phyloP scores from a whole-genome alignment of 2,888 invertebrate species.

The Priapulus caudatus region DNA sequence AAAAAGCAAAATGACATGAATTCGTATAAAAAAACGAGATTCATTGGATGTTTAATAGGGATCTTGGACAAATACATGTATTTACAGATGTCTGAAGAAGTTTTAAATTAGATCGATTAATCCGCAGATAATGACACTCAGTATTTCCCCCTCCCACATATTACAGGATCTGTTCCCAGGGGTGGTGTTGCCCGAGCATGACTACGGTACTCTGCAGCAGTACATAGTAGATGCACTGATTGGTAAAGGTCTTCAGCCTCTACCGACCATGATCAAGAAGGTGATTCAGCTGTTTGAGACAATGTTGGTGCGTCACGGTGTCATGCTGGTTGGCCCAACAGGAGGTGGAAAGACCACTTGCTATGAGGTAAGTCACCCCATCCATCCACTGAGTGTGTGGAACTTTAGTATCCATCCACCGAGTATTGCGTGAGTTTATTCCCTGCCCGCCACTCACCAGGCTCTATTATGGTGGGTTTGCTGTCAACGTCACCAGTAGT shows the following conservation, averaged over 20 bases:
- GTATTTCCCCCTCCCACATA: constrained; percentile 51
- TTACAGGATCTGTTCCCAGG: constrained; percentile 80
- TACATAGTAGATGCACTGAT: constrained; percentile 47
- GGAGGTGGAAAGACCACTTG: constrained; percentile 73
- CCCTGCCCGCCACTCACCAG: too few species aligned
- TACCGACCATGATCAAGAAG: constrained; percentile 59
- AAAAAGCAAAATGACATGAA: too few species aligned
- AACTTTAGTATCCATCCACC: too few species aligned
- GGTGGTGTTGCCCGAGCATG: constrained; percentile 59
- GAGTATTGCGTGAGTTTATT: too few species aligned
- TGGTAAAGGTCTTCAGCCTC: constrained; percentile 47
- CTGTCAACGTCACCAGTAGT: too few species aligned
- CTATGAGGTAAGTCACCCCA: constrained; percentile 47
- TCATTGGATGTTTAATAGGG: too few species aligned
- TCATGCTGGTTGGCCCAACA: constrained; percentile 81
- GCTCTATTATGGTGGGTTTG: too few species aligned
- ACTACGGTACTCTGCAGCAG: constrained; percentile 59
- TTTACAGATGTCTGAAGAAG: too few species aligned
- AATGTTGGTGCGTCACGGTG: constrained; percentile 79
- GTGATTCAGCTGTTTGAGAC: constrained; percentile 77
- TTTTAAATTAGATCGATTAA: too few species aligned
- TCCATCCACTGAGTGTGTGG: background rate
- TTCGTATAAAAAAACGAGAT: too few species aligned
- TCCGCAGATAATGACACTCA: too few species aligned
- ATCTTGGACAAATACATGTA: too few species aligned